phyloP scores from a whole-genome alignment of 1,140 invertebrate species.

The Anastrepha ludens region DNA sequence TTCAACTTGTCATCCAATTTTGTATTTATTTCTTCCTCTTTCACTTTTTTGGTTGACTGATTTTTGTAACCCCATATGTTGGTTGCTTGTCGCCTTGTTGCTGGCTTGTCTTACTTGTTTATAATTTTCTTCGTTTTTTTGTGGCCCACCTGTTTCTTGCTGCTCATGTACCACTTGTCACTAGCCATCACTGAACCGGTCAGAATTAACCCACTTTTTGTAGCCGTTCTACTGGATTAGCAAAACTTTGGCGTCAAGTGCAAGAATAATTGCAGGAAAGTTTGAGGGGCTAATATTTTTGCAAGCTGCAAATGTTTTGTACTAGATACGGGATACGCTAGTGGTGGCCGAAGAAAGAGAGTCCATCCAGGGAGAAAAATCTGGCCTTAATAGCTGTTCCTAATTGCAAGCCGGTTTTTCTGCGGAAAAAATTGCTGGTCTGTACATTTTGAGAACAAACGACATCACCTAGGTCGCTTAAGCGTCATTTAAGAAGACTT shows the following conservation, averaged over 20 bases:
- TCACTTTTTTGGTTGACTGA: neutral
- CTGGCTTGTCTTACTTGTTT: neutral
- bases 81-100: neutral
- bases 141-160: neutral
- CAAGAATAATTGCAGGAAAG: neutral
- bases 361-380: no score
- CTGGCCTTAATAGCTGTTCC: no score
- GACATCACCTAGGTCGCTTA: no score
- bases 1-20: neutral
- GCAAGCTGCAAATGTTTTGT: no score
- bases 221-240: neutral
- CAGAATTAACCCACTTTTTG: slow-evolving; percentile 18
- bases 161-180: neutral
- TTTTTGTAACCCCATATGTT: neutral
- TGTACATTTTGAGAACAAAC: no score
- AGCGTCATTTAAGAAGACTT: no score
- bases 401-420: no score
- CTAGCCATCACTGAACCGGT: slow-evolving; percentile 5
- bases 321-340: no score
- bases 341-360: no score
- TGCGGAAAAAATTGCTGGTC: no score
- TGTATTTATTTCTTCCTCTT: neutral
- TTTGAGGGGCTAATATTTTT: neutral
- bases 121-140: neutral
- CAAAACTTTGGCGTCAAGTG: neutral